Evolutionary conservation across 2,888 invertebrate species (phyloP).

Genomic region (Tenthredo livida): DNA sequence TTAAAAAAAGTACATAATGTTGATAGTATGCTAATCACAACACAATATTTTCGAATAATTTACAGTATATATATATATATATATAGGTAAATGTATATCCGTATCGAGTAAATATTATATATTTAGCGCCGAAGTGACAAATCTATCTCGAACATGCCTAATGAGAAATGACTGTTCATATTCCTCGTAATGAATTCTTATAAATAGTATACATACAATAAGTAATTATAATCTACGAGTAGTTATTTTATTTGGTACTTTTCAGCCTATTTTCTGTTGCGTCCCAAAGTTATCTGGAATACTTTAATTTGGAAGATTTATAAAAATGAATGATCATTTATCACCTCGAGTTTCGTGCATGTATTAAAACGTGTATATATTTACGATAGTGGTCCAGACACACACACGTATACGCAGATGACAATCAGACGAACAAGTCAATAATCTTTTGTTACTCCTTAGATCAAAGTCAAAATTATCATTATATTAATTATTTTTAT

Average conservation of each 20-base stretch:
- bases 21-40: slow-evolving; percentile 42
- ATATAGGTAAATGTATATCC: not conserved
- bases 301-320: slow-evolving; percentile 40
- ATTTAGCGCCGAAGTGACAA: slow-evolving; percentile 13
- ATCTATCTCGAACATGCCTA: not conserved
- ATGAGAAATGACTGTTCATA: slow-evolving; percentile 5
- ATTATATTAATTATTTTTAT: slow-evolving; percentile 4
- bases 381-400: slow-evolving; percentile 32
- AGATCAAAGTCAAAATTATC: not conserved
- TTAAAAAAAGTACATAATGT: slow-evolving; percentile 43
- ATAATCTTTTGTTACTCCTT: not conserved
- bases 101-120: slow-evolving; percentile 9
- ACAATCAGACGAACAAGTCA: not conserved
- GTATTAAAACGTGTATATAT: slow-evolving; percentile 11
- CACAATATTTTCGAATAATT: slow-evolving; percentile 28
- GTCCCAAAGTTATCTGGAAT: slow-evolving; percentile 24
- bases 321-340: not conserved
- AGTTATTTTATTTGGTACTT: slow-evolving; percentile 28
- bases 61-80: slow-evolving; percentile 28
- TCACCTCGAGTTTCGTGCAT: not conserved
- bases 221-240: slow-evolving; percentile 25
- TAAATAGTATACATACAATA: slow-evolving; percentile 6
- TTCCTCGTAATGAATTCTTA: slow-evolving; percentile 7
- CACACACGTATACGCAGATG: not conserved
- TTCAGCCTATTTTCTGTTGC: slow-evolving; percentile 29